Evolutionary conservation across 2,797 vertebrate genomes (phyloP).

Genomic region (Acridotheres tristis): DNA sequence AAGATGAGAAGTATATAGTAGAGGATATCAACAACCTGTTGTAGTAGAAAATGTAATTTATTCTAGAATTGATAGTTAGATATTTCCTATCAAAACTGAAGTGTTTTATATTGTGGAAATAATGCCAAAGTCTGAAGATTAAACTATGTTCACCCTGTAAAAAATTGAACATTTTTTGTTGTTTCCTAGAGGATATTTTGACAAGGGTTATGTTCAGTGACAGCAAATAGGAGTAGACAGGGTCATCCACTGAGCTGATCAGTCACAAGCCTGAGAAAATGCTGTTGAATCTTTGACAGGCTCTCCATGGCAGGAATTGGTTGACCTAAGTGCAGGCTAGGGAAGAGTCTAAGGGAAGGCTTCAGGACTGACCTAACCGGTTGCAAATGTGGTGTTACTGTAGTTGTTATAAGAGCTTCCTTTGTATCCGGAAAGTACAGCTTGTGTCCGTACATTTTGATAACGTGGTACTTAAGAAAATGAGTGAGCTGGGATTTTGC

Average conservation of each 20-base stretch:
- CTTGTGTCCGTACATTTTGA: not conserved
- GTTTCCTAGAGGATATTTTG: not conserved
- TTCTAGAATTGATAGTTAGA: not conserved
- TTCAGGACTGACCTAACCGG: not conserved
- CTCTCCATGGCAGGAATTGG: not conserved
- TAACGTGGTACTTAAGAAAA: not conserved
- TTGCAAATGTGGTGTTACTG: not conserved
- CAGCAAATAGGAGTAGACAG: not conserved
- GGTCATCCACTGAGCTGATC: not conserved
- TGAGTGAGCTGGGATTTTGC: constrained; percentile 14
- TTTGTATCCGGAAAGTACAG: constrained; percentile 35
- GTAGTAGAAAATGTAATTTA: not conserved
- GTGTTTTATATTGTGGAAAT: not conserved
- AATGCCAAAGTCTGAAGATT: not conserved
- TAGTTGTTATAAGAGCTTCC: not conserved
- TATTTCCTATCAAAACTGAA: not conserved
- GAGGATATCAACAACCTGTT: not conserved
- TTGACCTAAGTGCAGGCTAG: not conserved
- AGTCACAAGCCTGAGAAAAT: not conserved
- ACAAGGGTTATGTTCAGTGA: not conserved
- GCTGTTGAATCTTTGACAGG: not conserved
- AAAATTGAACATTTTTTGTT: not conserved
- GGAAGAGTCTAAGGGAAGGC: not conserved
- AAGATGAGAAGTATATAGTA: not conserved
- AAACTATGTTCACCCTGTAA: not conserved